phyloP scores from a whole-genome alignment of 2,888 invertebrate species.

The Exephanes ischioxanthus region DNA sequence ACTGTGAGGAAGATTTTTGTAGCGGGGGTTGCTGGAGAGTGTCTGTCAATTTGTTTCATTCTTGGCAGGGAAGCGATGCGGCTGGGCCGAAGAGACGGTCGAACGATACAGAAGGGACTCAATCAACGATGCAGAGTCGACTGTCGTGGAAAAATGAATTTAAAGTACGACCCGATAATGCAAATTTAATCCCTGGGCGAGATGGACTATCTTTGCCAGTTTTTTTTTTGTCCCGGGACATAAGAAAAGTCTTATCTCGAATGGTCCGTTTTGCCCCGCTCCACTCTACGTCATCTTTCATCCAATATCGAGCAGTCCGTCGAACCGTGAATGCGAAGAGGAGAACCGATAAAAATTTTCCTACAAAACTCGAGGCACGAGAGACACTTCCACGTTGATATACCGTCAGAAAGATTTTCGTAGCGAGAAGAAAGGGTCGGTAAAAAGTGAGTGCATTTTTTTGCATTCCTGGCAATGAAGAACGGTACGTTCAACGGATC shows the following conservation, averaged over 20 bases:
- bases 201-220: not conserved
- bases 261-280: not conserved
- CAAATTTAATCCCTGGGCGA: not conserved
- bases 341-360: slow-evolving; percentile 9
- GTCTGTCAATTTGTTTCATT: slow-evolving; percentile 60
- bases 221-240: not conserved
- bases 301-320: not conserved
- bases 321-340: slow-evolving; percentile 17
- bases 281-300: not conserved
- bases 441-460: slow-evolving; percentile 48
- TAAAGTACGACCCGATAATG: slow-evolving; percentile 28
- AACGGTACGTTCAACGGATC: not conserved
- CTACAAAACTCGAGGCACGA: not conserved
- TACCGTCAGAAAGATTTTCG: not conserved
- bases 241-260: not conserved
- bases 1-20: not conserved
- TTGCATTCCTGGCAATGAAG: slow-evolving; percentile 58
- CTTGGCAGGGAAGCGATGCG: slow-evolving; percentile 60
- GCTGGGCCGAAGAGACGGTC: slow-evolving; percentile 24
- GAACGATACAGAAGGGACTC: not conserved
- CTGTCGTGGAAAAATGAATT: slow-evolving; percentile 35
- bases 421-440: not conserved
- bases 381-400: not conserved
- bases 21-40: slow-evolving; percentile 21
- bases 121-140: not conserved